phyloP scores from a whole-genome alignment of 2,888 invertebrate genomes.

The Smittia aterrima region DNA sequence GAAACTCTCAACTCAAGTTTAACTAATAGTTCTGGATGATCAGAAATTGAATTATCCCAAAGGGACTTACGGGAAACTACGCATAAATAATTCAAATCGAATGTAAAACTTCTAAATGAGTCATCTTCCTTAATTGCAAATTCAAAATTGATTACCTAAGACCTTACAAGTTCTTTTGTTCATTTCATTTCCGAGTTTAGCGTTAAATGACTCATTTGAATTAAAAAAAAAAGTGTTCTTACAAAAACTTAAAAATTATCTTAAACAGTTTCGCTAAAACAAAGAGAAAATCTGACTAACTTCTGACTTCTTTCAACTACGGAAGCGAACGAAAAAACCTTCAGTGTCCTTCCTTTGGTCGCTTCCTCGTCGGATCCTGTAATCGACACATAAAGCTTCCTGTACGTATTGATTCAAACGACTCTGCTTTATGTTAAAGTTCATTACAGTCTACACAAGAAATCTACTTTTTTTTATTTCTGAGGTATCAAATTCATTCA shows the following conservation, averaged over 20 bases:
- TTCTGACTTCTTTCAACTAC: no score
- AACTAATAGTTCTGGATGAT: neutral
- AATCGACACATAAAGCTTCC: neutral
- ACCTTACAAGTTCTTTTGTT: neutral
- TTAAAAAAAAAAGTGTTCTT: no score
- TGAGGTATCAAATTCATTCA: constrained; percentile 15
- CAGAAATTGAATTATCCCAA: neutral
- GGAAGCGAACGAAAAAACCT: no score
- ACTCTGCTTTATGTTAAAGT: no score
- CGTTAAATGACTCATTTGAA: no score
- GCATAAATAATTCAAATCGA: constrained; percentile 20
- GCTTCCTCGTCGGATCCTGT: no score
- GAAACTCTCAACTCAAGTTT: neutral
- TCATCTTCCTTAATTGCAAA: neutral
- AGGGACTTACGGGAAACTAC: neutral
- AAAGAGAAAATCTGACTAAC: no score
- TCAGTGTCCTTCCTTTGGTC: no score
- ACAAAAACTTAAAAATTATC: no score
- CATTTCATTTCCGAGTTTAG: no score
- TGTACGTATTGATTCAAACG: constrained; percentile 6
- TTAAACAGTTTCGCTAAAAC: no score
- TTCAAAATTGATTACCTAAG: neutral
- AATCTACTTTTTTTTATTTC: neutral
- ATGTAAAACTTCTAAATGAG: constrained; percentile 10
- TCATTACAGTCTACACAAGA: constrained; percentile 8